A percentile compares a stretch with the other conserved stretches of the same genome.
Conservation (phyloP, 2,113 vertebrate genomes). For the Atractosteus spatula region DNA sequence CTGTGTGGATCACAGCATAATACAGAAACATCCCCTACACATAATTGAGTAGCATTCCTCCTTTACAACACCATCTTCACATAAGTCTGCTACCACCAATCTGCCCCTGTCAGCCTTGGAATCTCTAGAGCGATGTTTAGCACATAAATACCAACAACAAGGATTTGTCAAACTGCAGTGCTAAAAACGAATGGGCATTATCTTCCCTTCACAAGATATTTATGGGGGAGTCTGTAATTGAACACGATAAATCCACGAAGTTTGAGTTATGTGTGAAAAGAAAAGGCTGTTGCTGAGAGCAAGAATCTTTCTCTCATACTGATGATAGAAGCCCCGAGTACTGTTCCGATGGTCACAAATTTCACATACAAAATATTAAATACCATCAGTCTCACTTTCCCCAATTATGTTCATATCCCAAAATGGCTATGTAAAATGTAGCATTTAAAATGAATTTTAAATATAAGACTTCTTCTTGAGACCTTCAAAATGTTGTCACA, state of each 20-base stretch:
- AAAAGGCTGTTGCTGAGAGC: slow-evolving; percentile 24
- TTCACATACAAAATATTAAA: no score
- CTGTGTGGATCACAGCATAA: no score
- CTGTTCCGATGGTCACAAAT: no score
- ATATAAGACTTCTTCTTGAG: no score
- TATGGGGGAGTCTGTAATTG: slow-evolving; percentile 40
- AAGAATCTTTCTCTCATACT: slow-evolving; percentile 25
- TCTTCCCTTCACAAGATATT: slow-evolving; percentile 45
- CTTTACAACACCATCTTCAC: not conserved
- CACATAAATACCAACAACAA: slow-evolving; percentile 52
- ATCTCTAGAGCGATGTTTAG: slow-evolving; percentile 35
- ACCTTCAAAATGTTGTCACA: no score
- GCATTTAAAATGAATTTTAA: no score
- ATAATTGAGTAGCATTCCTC: not conserved
- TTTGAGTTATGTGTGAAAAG: slow-evolving; percentile 40
- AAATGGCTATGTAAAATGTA: no score
- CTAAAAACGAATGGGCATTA: slow-evolving; percentile 49
- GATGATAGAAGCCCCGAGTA: no score
- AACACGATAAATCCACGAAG: slow-evolving; percentile 35
- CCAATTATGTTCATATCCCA: no score
- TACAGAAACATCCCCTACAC: not conserved
- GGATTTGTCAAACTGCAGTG: slow-evolving; percentile 54
- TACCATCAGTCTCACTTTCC: no score
- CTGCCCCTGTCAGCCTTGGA: slow-evolving; percentile 14
- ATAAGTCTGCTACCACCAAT: not conserved